Base-by-base conservation (phyloP, 1,140 invertebrate species). In the Euura saliciscinereae region DNA sequence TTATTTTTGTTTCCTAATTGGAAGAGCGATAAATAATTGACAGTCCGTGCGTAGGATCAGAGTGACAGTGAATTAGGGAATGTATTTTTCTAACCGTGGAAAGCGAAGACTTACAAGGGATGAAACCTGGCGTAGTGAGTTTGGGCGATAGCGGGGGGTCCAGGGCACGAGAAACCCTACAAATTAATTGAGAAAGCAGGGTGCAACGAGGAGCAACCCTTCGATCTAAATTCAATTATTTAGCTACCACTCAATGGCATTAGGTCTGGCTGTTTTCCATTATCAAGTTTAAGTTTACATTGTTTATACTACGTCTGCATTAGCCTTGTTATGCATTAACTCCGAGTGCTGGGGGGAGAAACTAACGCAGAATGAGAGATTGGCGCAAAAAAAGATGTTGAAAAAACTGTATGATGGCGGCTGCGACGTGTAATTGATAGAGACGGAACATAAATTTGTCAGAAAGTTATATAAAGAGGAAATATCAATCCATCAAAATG, bases 211-310 rank as follows among this genome's bases (percentile, higher is more conserved):
- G 69, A 79, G 80, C 82, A 84, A 81, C 82, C 81, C 83, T 84
- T 83, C 82, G 80, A 84, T 85, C 80, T 82, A 84, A 85, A 85
- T 85, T 85, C 83, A 85, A 85, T 85, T 85, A 85, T 84, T 85
- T 79, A 73, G 72, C 73, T 76, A 59, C 51, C 51, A 59, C 51
- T 59, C 51, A 59, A 59, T 59, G 51, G 51, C 51, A 59, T 59
- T 59, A 59, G 51, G 51, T 59, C 13, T 59, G 51, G 3, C 51
- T 59, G 51, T n/a, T 59, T 59, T 59, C 51, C 51, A 59, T 59
- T 59, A 59, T 59, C 51, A 59, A 59, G 51, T 59, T 59, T 8
- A 59, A 59, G 51, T 59, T 59, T 59, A 59, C 6, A 6, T 28
- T 28, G 28, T 28, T 28, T 28, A 28, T 28, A 28, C 28, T 28